A percentile compares a stretch with the other conserved stretches of the same genome.
Conservation (phyloP, 2,888 invertebrate species). For the Teleogryllus oceanicus region DNA sequence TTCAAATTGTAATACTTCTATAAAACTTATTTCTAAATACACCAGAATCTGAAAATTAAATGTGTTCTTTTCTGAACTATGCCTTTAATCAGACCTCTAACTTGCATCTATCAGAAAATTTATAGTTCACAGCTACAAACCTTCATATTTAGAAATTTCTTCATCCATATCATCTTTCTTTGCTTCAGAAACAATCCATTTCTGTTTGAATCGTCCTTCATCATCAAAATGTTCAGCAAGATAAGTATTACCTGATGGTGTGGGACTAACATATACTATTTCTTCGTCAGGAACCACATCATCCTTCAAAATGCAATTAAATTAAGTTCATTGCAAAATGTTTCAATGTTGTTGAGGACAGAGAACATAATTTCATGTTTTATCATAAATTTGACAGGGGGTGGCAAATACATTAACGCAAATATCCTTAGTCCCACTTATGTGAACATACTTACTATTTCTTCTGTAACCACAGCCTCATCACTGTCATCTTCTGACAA, state of each 20-base stretch:
- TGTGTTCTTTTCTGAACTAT: too few relatives aligned
- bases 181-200: conserved; percentile 85
- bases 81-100: too few relatives aligned
- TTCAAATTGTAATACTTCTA: too few relatives aligned
- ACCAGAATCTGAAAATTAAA: too few relatives aligned
- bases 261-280: conserved; percentile 68
- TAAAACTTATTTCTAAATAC: too few relatives aligned
- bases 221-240: conserved; percentile 87
- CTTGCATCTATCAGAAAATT: too few relatives aligned
- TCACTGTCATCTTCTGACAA: conserved; percentile 30
- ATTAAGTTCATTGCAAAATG: not conserved
- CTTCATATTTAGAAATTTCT: conserved; percentile 92
- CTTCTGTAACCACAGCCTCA: conserved; percentile 29
- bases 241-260: conserved; percentile 60
- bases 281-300: conserved; percentile 48
- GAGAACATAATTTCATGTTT: not conserved
- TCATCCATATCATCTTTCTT: conserved; percentile 85
- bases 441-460: conserved; percentile 24
- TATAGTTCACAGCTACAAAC: conserved; percentile 46
- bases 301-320: conserved; percentile 22
- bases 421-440: not conserved
- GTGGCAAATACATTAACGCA: too few relatives aligned
- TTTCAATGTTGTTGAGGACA: not conserved
- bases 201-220: conserved; percentile 63
- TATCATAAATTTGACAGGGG: not conserved